Evolutionary conservation across 2,888 invertebrate species (phyloP).

Genomic region (Onchidella celtica): DNA sequence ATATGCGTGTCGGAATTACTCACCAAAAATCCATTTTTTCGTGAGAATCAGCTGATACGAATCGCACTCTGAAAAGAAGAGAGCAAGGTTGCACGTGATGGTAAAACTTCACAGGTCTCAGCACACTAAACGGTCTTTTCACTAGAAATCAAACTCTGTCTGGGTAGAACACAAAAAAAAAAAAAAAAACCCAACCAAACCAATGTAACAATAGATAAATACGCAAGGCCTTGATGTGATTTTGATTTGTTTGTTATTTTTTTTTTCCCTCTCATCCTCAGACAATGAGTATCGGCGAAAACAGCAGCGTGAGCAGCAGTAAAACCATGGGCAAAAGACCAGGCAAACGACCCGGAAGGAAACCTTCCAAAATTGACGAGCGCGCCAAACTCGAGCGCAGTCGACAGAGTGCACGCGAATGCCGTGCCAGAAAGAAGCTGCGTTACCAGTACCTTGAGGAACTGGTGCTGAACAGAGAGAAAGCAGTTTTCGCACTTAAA

Average conservation of each 20-base stretch:
- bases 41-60: no score
- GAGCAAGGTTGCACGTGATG: no score
- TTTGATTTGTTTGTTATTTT: background rate
- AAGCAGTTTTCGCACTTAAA: slow-evolving; percentile 92
- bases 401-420: slow-evolving; percentile 97
- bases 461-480: slow-evolving; percentile 94
- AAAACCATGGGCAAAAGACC: slow-evolving; percentile 19
- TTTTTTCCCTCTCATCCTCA: background rate
- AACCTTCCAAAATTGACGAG: slow-evolving; percentile 93
- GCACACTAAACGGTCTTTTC: no score
- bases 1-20: no score
- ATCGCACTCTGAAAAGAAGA: no score
- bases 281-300: slow-evolving; percentile 40
- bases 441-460: slow-evolving; percentile 98
- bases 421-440: slow-evolving; percentile 96
- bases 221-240: no score
- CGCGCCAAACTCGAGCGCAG: slow-evolving; percentile 97
- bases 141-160: no score
- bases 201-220: no score
- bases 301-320: slow-evolving; percentile 2
- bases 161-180: no score
- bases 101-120: no score
- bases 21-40: no score
- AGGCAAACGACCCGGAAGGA: slow-evolving; percentile 85
- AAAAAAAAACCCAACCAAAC: no score